Conservation (phyloP, 2,888 invertebrate genomes). For the Microdon myrmicae region DNA sequence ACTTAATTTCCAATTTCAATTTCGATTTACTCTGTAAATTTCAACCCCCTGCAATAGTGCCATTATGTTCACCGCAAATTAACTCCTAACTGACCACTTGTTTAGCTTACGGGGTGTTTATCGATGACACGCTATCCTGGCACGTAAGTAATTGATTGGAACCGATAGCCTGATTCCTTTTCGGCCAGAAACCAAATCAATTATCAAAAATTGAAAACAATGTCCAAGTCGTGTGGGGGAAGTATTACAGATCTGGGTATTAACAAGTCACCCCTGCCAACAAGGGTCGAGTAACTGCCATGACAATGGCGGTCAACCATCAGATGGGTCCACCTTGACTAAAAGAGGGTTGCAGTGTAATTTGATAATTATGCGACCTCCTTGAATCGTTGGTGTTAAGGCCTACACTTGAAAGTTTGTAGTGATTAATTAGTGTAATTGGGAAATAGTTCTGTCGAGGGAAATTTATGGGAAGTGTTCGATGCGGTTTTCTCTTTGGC, state of each 20-base stretch:
- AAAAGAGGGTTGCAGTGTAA: slow-evolving; percentile 36
- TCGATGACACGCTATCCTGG: slow-evolving; percentile 38
- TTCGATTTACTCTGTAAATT: slow-evolving; percentile 36
- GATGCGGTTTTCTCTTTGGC: slow-evolving; percentile 5
- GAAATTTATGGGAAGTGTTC: slow-evolving; percentile 33
- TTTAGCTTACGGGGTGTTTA: slow-evolving; percentile 47
- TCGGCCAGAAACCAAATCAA: slow-evolving; percentile 47
- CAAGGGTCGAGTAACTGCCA: too few species aligned
- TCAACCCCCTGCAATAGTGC: slow-evolving; percentile 7
- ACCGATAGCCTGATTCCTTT: slow-evolving; percentile 40
- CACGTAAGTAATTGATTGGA: slow-evolving; percentile 51
- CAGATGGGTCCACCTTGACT: too few species aligned
- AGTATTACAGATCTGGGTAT: slow-evolving; percentile 1
- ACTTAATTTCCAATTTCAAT: slow-evolving; percentile 43
- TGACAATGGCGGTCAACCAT: too few species aligned
- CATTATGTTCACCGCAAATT: slow-evolving; percentile 19
- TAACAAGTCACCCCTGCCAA: slow-evolving; percentile 29
- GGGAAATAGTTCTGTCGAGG: slow-evolving; percentile 26
- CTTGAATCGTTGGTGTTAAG: slow-evolving; percentile 13
- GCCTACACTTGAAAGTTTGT: slow-evolving; percentile 36
- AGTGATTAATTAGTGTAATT: slow-evolving; percentile 41
- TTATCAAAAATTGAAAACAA: slow-evolving; percentile 52
- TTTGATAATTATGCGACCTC: slow-evolving; percentile 44
- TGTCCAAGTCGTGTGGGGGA: slow-evolving; percentile 17
- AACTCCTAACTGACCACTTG: slow-evolving; percentile 40